Evolutionary conservation across 1,140 invertebrate species (phyloP), one percentile per base, ranked within the genome.

Genomic region (Drosophila fuyamai): DNA sequence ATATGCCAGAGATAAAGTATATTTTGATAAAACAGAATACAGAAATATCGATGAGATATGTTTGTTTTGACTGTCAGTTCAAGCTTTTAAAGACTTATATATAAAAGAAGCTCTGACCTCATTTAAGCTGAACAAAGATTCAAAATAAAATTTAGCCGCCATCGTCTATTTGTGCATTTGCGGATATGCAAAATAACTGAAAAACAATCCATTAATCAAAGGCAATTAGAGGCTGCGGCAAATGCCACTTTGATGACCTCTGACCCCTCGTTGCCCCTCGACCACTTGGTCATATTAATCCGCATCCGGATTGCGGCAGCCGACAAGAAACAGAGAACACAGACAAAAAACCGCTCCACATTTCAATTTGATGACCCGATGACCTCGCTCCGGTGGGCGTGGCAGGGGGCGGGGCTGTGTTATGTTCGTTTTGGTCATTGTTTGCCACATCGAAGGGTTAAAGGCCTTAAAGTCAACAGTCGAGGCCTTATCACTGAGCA

Each of bases 331-430:
- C 50, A 67, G 44, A 48, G 18, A 32, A 6, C 27, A 50, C 70
- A 48, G 29, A 57, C 70, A 76, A 76, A 76, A 76, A 67, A 72
- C 54, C 32, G 47, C 38, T 43, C 27, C 47, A 76, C 60, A 66
- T 76, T 73, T 72, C 47, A 82, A 81, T 82, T 82, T 82, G 79
- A 81, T 82, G 79, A 82, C 79, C 79, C 62, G 58, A 60, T 81
- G 79, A 81, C 79, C 79, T 81, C 79, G 61, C 66, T 10, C 7
- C 18, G 8, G 57, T 66, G 65, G 50, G 56, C 40, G 23, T 23
- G 18, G 29, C 32, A 8, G 32, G 41, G 43, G 27, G 38, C 53
- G 50, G 70, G 59, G 50, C 40, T 23, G 51, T 36, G 7, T 48
- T 12, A 38, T 38, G 9, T 38, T 38, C 12, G 36, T 9, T 63